Conservation (phyloP, 35 echinoderm and acorn worm genomes). For the Heliocidaris erythrogramma region DNA sequence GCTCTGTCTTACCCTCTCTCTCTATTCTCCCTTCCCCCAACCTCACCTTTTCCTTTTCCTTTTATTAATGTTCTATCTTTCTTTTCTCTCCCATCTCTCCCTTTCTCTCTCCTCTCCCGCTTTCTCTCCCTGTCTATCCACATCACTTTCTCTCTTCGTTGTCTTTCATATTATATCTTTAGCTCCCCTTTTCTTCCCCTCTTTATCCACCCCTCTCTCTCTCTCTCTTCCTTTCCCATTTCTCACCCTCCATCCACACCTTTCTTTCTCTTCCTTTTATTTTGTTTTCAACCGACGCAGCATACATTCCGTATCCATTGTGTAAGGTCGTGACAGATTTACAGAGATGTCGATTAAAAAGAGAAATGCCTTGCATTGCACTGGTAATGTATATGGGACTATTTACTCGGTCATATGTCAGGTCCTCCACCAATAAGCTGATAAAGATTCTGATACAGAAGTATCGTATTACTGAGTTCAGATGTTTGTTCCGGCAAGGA, state of each 20-base stretch:
- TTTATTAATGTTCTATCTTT: neutral
- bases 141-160: too few relatives aligned
- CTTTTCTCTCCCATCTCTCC: neutral
- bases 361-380: neutral
- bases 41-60: neutral
- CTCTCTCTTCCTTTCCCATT: too few relatives aligned
- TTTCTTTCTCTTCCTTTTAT: neutral
- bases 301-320: neutral
- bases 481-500: neutral
- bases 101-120: neutral
- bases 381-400: neutral
- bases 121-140: neutral
- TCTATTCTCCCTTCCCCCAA: neutral
- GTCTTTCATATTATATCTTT: neutral
- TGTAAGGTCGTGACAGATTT: neutral
- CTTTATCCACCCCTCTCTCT: too few relatives aligned
- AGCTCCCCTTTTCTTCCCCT: neutral
- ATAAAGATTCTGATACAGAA: neutral
- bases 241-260: too few relatives aligned
- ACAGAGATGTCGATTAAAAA: constrained; percentile 11
- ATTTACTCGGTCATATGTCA: constrained; percentile 1
- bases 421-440: neutral
- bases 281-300: neutral
- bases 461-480: constrained; percentile 1
- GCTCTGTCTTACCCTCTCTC: neutral